Conservation (phyloP, 2,113 vertebrate species). For the Burhinus bistriatus region DNA sequence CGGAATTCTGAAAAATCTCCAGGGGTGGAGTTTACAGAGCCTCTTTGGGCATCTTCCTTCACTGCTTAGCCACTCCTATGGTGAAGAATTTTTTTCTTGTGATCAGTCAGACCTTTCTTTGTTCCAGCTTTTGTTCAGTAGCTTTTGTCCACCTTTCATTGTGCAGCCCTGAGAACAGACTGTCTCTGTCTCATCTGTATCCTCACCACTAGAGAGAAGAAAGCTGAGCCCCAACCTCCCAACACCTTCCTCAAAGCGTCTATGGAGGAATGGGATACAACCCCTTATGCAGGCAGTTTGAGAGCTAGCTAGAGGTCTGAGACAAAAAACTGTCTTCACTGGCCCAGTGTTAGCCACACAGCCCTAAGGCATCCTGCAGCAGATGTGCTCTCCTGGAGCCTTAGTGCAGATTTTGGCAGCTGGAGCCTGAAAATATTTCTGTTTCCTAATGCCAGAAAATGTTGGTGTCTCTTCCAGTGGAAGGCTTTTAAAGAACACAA, state of each 20-base stretch:
- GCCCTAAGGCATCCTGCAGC: background rate
- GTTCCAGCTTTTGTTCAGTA: background rate
- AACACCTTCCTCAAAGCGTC: background rate
- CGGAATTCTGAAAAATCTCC: background rate
- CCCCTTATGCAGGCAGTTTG: background rate
- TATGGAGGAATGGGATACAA: background rate
- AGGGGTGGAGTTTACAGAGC: background rate
- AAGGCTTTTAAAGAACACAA: background rate
- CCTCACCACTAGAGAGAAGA: background rate
- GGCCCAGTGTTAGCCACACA: background rate
- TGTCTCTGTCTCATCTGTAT: background rate
- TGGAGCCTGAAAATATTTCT: background rate
- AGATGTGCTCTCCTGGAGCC: background rate
- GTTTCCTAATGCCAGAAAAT: background rate
- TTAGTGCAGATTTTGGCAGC: background rate
- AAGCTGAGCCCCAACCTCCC: background rate
- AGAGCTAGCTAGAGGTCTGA: background rate
- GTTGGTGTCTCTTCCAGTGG: background rate
- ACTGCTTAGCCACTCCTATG: background rate
- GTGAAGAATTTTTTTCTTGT: background rate
- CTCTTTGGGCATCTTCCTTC: background rate
- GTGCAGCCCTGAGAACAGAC: background rate
- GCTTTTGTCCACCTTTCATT: background rate
- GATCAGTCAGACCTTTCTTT: background rate
- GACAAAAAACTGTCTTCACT: background rate